These are phyloP conservation scores for Archips crataeganus DNA, from an alignment of 2,888 invertebrate species.

Conservation along the genomic window DNA sequence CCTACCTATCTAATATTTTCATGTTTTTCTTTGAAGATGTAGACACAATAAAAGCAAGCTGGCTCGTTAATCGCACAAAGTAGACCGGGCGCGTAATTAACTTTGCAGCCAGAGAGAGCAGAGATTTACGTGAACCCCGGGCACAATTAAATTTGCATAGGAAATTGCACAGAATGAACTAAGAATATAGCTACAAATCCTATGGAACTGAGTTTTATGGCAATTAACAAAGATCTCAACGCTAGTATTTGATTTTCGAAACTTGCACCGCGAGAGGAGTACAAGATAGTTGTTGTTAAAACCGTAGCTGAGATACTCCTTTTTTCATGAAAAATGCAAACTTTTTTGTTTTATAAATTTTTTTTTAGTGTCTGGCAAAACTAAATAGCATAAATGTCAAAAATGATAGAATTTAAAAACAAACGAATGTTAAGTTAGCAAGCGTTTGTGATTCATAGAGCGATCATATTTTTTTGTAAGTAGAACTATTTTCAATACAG, in stretches of 20 bases:
- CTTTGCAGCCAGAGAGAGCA: slow-evolving; percentile 76
- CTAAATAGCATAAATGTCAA: no score
- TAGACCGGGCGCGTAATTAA: slow-evolving; percentile 79
- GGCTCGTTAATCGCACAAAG: slow-evolving; percentile 78
- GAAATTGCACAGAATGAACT: slow-evolving; percentile 82
- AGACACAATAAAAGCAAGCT: slow-evolving; percentile 79
- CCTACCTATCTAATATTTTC: slow-evolving; percentile 39
- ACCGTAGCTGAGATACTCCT: not conserved
- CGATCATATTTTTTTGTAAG: no score
- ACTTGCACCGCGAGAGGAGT: not conserved
- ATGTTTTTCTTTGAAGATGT: slow-evolving; percentile 71
- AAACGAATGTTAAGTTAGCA: no score
- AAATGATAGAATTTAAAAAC: no score
- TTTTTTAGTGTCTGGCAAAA: not conserved
- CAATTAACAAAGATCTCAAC: slow-evolving; percentile 51
- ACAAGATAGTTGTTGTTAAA: not conserved
- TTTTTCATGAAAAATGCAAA: not conserved
- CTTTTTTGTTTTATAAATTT: not conserved
- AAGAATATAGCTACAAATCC: slow-evolving; percentile 69
- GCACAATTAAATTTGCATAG: slow-evolving; percentile 86
- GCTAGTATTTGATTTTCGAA: not conserved
- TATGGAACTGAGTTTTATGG: slow-evolving; percentile 75
- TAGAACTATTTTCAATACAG: no score
- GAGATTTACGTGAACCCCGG: slow-evolving; percentile 83
- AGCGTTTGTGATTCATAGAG: no score